Evolutionary conservation across 1,140 invertebrate species (phyloP), one percentile per base, ranked within the genome.

Genomic region (Drosophila insularis): DNA sequence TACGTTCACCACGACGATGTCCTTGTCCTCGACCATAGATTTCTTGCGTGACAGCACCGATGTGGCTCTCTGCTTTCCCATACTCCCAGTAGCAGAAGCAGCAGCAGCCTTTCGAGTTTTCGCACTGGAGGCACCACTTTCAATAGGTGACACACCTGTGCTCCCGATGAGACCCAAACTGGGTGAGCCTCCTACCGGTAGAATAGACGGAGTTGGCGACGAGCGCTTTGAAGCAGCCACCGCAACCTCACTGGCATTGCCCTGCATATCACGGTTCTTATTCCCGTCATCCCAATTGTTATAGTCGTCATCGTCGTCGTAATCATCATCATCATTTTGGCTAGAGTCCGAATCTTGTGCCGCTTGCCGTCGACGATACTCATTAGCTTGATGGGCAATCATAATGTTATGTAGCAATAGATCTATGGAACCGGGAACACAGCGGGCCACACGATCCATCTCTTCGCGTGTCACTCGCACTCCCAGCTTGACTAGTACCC

Each of bases 361-460:
- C 32, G 32, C 32, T 35, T 11, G 32, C 8, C 8, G 7, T 8
- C 32, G 32, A 35, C 1, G 8, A 8, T 35, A 8, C 32, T 35
- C 4, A 11, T 8, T 11, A 8, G 10, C 32, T 11, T 35, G 32
- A 35, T 11, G 75, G 0, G 56, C 27, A 13, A 32, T 92, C 91
- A 61, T 93, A 76, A 64, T 89, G 77, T 17, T 92, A 4, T 92
- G 79, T 2, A 96, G 90, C 27, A 96, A 87, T 27, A 94, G 92
- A 78, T 96, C 95, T 4, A 96, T 94, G 1, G 93, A 91, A 3
- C 95, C 95, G 1, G 93, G 91, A 10, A 93, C 92, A 1, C 93
- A 93, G 61, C 94, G 94, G 0, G 95, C 93, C 23, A 96, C 89
- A 71, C 93, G 92, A 63, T 94, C 93, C 70, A 96, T 95, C 0